A percentile compares a stretch with the other conserved stretches of the same genome.
Evolutionary conservation across 2,113 vertebrate genomes (phyloP).

Genomic region (Gopherus flavomarginatus): DNA sequence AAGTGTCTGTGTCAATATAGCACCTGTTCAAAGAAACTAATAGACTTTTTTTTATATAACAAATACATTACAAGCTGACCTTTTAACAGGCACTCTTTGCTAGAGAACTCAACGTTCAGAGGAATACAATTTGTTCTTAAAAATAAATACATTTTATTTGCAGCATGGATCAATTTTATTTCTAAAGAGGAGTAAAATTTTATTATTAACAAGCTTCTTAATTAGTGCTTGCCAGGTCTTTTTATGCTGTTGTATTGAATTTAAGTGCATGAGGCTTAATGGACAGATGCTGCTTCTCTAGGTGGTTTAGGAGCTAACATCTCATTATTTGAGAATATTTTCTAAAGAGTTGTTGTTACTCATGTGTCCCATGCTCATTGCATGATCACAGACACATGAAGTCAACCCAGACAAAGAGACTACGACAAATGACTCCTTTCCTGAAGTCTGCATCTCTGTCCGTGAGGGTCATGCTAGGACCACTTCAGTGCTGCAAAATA

Average conservation of each 20-base stretch:
- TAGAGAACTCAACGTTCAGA: background rate
- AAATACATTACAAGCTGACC: background rate
- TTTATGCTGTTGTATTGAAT: slow-evolving; percentile 55
- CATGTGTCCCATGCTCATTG: background rate
- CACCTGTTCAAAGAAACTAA: background rate
- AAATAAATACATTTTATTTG: slow-evolving; percentile 2
- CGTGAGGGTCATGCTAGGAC: background rate
- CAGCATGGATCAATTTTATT: background rate
- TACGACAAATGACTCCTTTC: background rate
- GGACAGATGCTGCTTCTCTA: slow-evolving; percentile 57
- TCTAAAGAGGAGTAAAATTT: slow-evolving; percentile 3
- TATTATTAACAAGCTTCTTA: slow-evolving; percentile 46
- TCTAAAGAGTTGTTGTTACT: background rate
- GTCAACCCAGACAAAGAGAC: background rate
- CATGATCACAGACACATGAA: background rate
- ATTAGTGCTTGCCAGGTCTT: slow-evolving; percentile 52
- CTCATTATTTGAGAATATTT: slow-evolving; percentile 46
- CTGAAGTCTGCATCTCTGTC: background rate
- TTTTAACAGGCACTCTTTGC: background rate
- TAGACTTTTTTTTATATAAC: background rate
- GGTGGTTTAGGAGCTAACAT: slow-evolving; percentile 56
- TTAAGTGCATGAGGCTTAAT: slow-evolving; percentile 49
- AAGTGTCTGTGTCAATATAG: background rate
- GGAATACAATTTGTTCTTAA: background rate
- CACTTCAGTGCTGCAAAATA: background rate